phyloP scores from a whole-genome alignment of 2,888 invertebrate species.

The Amblyjoppa fuscipennis region DNA sequence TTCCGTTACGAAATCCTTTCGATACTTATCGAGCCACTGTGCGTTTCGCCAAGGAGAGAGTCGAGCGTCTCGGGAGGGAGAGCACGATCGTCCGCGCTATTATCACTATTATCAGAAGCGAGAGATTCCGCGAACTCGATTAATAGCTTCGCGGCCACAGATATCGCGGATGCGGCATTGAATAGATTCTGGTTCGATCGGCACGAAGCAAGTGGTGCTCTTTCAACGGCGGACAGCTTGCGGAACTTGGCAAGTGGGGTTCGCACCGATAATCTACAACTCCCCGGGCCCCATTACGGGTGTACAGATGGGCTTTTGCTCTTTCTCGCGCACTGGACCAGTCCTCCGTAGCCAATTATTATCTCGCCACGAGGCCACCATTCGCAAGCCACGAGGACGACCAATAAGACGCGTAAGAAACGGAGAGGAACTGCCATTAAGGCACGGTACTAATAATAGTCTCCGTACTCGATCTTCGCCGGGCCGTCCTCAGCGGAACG shows the following conservation, averaged over 20 bases:
- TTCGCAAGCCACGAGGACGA: constrained; percentile 33
- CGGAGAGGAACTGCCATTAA: constrained; percentile 58
- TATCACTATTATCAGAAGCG: constrained; percentile 35
- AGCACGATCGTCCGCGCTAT: background rate
- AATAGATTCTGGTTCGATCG: background rate
- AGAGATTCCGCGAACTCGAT: constrained; percentile 49
- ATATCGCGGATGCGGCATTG: constrained; percentile 4
- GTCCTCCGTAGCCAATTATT: constrained; percentile 57
- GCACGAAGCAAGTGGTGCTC: constrained; percentile 1
- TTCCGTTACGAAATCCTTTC: constrained; percentile 12
- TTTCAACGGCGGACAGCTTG: constrained; percentile 25
- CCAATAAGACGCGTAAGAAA: constrained; percentile 30
- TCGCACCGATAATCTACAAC: constrained; percentile 19
- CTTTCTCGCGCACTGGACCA: constrained; percentile 3
- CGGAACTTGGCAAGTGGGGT: constrained; percentile 16
- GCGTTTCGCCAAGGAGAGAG: constrained; percentile 54
- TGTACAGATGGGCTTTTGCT: background rate
- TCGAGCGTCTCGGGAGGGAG: constrained; percentile 42
- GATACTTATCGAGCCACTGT: constrained; percentile 50
- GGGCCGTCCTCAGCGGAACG: background rate
- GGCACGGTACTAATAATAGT: constrained; percentile 62
- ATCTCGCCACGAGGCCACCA: constrained; percentile 38
- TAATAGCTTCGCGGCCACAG: constrained; percentile 4
- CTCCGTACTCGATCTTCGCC: constrained; percentile 26
- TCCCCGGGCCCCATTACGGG: background rate